Evolutionary conservation across 2,113 vertebrate species (phyloP).

Genomic region (Motacilla alba): DNA sequence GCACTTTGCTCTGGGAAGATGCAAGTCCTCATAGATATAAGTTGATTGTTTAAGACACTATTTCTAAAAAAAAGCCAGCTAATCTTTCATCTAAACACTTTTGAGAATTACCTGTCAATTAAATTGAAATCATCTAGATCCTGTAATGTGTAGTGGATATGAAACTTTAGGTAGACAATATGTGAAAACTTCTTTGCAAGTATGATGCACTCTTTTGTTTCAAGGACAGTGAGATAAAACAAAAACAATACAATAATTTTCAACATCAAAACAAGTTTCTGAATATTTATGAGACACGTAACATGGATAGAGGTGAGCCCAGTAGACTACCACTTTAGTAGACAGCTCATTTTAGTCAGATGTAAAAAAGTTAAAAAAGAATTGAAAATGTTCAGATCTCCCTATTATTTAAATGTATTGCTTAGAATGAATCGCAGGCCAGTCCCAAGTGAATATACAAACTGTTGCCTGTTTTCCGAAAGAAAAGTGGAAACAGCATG

Average conservation of each 20-base stretch:
- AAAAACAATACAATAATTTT: background rate
- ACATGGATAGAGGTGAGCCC: background rate
- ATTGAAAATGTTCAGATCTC: background rate
- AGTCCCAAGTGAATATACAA: background rate
- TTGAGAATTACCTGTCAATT: background rate
- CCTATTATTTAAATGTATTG: background rate
- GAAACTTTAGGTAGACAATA: background rate
- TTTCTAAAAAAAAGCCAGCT: background rate
- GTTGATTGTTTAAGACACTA: background rate
- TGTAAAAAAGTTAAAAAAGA: slow-evolving; percentile 8
- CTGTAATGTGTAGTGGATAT: background rate
- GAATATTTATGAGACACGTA: background rate
- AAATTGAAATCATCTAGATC: background rate
- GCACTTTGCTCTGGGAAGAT: background rate
- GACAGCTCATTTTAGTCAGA: background rate
- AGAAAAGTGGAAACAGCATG: background rate
- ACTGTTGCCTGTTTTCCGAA: background rate
- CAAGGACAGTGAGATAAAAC: background rate
- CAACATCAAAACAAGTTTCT: slow-evolving; percentile 5
- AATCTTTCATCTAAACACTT: background rate
- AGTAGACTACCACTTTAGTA: background rate
- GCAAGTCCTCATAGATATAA: background rate
- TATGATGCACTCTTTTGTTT: background rate
- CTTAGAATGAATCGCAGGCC: background rate
- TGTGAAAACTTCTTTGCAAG: background rate